phyloP scores from a whole-genome alignment of 2,888 invertebrate genomes.

The Chrysomela aeneicollis region DNA sequence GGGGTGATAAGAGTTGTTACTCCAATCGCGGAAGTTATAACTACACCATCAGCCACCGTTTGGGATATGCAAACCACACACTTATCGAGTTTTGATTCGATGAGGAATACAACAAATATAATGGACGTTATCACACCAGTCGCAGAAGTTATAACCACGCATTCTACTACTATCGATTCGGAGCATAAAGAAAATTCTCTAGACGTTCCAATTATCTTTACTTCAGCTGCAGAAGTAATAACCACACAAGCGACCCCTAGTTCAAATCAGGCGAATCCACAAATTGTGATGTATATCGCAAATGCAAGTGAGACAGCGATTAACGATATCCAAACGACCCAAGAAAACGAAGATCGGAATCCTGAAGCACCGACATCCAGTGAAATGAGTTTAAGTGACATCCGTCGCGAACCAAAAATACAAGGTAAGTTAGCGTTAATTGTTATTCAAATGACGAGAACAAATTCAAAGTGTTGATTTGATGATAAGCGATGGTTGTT shows the following conservation, averaged over 20 bases:
- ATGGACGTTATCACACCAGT: slow-evolving; percentile 36
- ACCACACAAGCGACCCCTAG: neutral
- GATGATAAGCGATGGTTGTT: neutral
- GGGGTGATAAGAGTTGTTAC: neutral
- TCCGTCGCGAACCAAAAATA: slow-evolving; percentile 31
- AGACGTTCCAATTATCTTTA: neutral
- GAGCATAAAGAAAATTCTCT: neutral
- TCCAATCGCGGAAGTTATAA: neutral
- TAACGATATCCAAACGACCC: slow-evolving; percentile 5
- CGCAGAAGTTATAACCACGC: slow-evolving; percentile 37
- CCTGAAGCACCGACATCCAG: neutral
- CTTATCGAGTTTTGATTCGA: too few relatives aligned
- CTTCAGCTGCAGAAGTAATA: slow-evolving; percentile 5
- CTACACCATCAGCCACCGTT: neutral
- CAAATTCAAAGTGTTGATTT: neutral
- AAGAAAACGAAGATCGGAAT: slow-evolving; percentile 4
- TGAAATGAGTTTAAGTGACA: slow-evolving; percentile 15
- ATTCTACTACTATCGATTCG: neutral
- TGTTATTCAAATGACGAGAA: too few relatives aligned
- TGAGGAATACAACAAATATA: slow-evolving; percentile 8
- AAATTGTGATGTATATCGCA: neutral
- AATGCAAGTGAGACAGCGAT: neutral
- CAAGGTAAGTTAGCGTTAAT: slow-evolving; percentile 23
- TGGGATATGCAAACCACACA: too few relatives aligned
- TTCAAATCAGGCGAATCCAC: neutral